Evolutionary conservation across 2,888 invertebrate genomes (phyloP).

Genomic region (Cerastis leucographa): DNA sequence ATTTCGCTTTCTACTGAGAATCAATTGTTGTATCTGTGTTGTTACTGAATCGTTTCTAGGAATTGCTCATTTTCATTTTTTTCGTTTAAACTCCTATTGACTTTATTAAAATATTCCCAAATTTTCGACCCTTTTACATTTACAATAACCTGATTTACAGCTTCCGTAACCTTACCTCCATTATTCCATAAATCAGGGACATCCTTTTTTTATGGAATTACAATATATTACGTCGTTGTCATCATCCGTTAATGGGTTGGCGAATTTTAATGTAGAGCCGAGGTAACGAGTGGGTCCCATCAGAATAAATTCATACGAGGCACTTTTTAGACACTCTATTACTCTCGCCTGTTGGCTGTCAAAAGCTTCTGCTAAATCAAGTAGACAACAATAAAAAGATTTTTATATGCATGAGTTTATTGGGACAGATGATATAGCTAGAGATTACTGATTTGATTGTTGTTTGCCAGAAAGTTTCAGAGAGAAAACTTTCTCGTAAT

Average conservation of each 20-base stretch:
- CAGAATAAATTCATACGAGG: conserved; percentile 65
- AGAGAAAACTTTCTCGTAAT: conserved; percentile 27
- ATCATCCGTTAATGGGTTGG: conserved; percentile 71
- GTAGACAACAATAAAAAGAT: conserved; percentile 32
- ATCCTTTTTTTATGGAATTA: conserved; percentile 65
- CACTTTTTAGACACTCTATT: conserved; percentile 59
- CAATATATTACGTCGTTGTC: conserved; percentile 58
- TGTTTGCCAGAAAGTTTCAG: conserved; percentile 29
- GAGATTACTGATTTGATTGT: conserved; percentile 39
- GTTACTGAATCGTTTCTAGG: not conserved
- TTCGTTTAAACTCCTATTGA: conserved; percentile 10
- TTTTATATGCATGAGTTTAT: not conserved
- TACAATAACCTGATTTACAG: conserved; percentile 57
- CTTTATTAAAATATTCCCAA: conserved; percentile 33
- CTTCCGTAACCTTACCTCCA: conserved; percentile 52
- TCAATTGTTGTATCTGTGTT: not conserved
- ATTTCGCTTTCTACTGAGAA: not conserved
- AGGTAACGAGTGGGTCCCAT: conserved; percentile 55
- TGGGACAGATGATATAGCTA: not conserved
- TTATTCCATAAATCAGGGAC: conserved; percentile 54
- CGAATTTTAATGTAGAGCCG: conserved; percentile 71
- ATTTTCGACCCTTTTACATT: conserved; percentile 50
- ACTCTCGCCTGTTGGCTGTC: conserved; percentile 45
- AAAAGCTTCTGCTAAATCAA: conserved; percentile 36
- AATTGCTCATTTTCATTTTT: conserved; percentile 14